phyloP scores from a whole-genome alignment of 2,113 vertebrate species.

The Rynchops niger region DNA sequence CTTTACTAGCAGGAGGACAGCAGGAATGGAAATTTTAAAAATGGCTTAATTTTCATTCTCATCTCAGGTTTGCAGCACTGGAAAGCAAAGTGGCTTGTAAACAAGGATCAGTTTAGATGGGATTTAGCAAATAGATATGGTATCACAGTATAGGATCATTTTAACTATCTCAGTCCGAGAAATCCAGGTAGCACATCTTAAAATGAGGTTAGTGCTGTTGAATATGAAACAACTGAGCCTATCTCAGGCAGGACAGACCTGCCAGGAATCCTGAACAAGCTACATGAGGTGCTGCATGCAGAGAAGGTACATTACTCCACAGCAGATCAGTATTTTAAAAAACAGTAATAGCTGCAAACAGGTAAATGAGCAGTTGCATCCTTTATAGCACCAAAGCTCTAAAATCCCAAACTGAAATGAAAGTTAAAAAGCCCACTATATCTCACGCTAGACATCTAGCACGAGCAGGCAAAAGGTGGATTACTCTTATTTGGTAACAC shows the following conservation, averaged over 20 bases:
- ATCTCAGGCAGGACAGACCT: background rate
- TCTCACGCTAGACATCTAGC: background rate
- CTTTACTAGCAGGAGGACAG: background rate
- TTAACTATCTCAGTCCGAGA: background rate
- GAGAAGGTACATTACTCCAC: background rate
- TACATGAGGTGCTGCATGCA: background rate
- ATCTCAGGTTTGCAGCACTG: background rate
- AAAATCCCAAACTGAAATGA: background rate
- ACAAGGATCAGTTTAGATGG: background rate
- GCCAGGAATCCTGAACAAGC: background rate
- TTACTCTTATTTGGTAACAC: background rate
- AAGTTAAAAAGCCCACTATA: accelerated
- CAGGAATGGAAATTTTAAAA: background rate
- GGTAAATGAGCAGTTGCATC: background rate
- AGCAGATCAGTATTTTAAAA: background rate
- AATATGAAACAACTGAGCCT: background rate
- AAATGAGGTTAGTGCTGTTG: background rate
- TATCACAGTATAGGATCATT: background rate
- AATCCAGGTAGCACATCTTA: background rate
- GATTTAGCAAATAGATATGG: background rate
- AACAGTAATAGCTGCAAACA: background rate
- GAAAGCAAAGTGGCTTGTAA: background rate
- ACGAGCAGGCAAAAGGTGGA: background rate
- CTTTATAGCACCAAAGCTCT: background rate
- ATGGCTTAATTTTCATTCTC: background rate